These are phyloP conservation scores for Drosophila ochracea DNA, from an alignment of 2,888 invertebrate genomes.

Conservation along the genomic window DNA sequence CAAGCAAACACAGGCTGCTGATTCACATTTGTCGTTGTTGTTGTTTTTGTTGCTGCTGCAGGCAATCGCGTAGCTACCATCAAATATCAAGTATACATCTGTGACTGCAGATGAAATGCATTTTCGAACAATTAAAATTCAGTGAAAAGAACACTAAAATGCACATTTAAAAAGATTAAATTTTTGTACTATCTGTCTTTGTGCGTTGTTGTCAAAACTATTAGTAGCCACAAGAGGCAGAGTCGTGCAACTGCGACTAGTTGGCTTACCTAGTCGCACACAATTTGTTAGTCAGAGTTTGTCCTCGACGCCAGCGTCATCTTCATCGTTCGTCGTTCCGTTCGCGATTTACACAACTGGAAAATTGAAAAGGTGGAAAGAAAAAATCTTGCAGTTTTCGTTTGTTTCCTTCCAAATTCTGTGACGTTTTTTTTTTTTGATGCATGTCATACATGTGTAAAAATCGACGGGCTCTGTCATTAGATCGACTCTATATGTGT, in stretches of 20 bases:
- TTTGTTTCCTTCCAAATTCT: slow-evolving; percentile 2
- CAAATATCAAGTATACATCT: slow-evolving; percentile 65
- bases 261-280: slow-evolving; percentile 58
- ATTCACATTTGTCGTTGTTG: slow-evolving; percentile 43
- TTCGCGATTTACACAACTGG: slow-evolving; percentile 42
- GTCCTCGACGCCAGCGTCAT: slow-evolving; percentile 58
- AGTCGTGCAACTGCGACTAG: slow-evolving; percentile 51
- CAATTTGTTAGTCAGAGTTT: slow-evolving; percentile 69
- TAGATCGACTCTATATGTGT: slow-evolving; percentile 6
- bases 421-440: slow-evolving; percentile 54
- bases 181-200: slow-evolving; percentile 28
- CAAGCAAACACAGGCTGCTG: slow-evolving; percentile 25
- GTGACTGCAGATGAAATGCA: slow-evolving; percentile 54
- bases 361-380: slow-evolving; percentile 28
- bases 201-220: slow-evolving; percentile 55
- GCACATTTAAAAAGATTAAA: slow-evolving; percentile 16
- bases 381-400: not conserved
- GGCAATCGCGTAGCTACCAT: slow-evolving; percentile 47
- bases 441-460: slow-evolving; percentile 44
- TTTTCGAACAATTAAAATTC: slow-evolving; percentile 58
- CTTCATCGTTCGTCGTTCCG: slow-evolving; percentile 34
- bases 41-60: slow-evolving; percentile 30
- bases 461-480: slow-evolving; percentile 29
- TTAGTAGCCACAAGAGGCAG: slow-evolving; percentile 50
- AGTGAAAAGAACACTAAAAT: slow-evolving; percentile 64